A percentile compares a stretch with the other conserved stretches of the same genome.
Evolutionary conservation across 2,113 vertebrate genomes (phyloP).

Genomic region (Galemys pyrenaicus): DNA sequence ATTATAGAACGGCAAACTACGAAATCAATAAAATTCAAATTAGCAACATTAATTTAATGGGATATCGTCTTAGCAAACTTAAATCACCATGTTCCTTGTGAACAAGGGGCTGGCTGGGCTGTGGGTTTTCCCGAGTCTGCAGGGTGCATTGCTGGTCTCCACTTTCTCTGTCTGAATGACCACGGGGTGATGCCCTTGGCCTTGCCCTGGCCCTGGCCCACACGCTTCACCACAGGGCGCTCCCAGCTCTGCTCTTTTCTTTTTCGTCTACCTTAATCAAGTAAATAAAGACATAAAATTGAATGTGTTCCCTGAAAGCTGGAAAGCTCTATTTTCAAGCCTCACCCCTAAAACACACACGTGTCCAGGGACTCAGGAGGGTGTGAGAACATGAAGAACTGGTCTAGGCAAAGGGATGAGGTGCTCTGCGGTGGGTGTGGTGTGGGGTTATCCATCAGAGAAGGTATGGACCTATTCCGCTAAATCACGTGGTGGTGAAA

Average conservation of each 20-base stretch:
- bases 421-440: no score
- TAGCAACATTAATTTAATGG: conserved; percentile 63
- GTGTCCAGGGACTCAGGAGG: neutral
- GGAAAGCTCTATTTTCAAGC: neutral
- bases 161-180: fast-evolving
- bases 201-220: neutral
- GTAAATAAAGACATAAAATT: neutral
- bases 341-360: no score
- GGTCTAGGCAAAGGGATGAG: no score
- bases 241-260: neutral
- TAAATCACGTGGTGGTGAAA: no score
- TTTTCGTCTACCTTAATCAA: neutral
- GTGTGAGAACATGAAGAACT: neutral
- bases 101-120: neutral
- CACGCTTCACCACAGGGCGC: neutral
- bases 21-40: conserved; percentile 71
- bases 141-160: fast-evolving
- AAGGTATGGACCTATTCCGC: no score
- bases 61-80: neutral
- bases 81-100: neutral
- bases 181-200: neutral
- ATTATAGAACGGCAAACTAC: conserved; percentile 29
- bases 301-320: neutral
- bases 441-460: no score
- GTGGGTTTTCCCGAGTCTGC: neutral